Conservation (phyloP, 2,888 invertebrate species). For the Metellina segmentata region DNA sequence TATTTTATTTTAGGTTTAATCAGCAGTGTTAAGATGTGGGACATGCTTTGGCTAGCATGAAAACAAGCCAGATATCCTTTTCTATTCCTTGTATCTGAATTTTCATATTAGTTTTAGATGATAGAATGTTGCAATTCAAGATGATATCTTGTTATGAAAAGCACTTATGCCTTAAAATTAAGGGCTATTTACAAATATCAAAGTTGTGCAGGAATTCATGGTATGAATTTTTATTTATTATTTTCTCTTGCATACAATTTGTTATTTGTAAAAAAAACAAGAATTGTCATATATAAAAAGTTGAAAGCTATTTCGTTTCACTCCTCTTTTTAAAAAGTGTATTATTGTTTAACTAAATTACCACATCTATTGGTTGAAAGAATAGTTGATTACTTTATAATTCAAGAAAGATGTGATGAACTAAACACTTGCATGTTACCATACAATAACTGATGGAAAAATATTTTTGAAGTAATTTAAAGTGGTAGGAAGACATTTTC, state of each 20-base stretch:
- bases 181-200: neutral
- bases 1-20: too few species aligned
- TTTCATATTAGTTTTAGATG: too few species aligned
- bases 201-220: neutral
- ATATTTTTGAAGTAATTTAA: neutral
- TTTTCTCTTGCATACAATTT: neutral
- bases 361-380: neutral
- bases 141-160: constrained; percentile 12
- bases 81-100: too few species aligned
- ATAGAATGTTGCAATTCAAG: neutral
- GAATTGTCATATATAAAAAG: neutral
- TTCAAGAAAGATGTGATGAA: neutral
- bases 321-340: too few species aligned
- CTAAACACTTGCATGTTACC: neutral
- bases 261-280: neutral
- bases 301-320: neutral
- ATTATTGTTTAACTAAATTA: neutral
- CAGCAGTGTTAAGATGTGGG: too few species aligned
- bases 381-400: neutral
- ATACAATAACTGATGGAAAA: neutral
- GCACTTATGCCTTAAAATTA: neutral
- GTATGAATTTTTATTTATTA: neutral
- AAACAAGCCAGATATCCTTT: too few species aligned
- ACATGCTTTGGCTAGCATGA: too few species aligned
- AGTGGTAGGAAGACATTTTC: neutral